Evolutionary conservation across 1,140 invertebrate genomes (phyloP).

Genomic region (Eriosoma lanigerum): DNA sequence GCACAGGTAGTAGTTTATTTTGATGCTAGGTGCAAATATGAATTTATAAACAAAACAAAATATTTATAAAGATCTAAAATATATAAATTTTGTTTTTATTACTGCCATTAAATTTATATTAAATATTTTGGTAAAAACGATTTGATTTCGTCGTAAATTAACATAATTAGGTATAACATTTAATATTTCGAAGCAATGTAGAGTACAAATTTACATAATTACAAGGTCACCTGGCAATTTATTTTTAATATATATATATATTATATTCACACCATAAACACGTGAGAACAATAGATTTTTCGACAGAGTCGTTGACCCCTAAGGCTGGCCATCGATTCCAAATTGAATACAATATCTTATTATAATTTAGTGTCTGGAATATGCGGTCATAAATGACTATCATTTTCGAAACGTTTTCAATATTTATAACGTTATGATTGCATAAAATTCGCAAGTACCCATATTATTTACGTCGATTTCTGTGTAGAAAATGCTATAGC

Average conservation of each 20-base stretch:
- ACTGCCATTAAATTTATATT: too few species aligned
- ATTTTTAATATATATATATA: background rate
- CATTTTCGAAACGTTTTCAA: too few species aligned
- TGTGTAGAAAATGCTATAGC: too few species aligned
- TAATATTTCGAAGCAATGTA: background rate
- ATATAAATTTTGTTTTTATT: too few species aligned
- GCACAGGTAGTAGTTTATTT: too few species aligned
- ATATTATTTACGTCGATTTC: too few species aligned
- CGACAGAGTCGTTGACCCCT: background rate
- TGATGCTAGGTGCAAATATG: too few species aligned
- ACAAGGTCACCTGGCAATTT: background rate
- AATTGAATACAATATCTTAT: background rate
- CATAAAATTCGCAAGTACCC: background rate
- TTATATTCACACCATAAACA: too few species aligned
- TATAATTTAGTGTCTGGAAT: background rate
- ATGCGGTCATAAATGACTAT: background rate
- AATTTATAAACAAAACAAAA: too few species aligned
- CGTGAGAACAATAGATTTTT: background rate
- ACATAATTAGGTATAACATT: too few species aligned
- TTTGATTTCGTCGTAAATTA: background rate
- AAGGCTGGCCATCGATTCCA: background rate
- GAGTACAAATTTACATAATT: background rate
- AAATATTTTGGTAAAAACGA: background rate
- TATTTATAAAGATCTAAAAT: too few species aligned
- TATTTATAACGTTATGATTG: too few species aligned